Conservation (phyloP, 2,797 vertebrate genomes). For the Distichodus sexfasciatus region DNA sequence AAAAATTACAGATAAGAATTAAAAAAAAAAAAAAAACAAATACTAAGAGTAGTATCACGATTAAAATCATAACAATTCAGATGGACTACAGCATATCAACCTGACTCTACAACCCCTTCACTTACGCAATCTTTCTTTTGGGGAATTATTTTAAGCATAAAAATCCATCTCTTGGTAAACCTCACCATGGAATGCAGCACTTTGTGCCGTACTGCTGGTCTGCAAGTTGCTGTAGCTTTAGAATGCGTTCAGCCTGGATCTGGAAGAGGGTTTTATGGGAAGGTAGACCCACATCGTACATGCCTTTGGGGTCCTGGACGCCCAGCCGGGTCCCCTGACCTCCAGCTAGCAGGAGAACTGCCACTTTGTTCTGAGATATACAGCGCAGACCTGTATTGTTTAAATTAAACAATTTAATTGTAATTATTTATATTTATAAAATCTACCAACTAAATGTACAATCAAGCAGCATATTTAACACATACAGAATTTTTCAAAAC, state of each 20-base stretch:
- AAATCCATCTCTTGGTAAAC: too few relatives aligned
- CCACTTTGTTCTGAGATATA: constrained; percentile 84
- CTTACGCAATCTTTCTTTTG: constrained; percentile 1
- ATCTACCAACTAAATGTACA: too few relatives aligned
- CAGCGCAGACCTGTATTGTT: constrained; percentile 71
- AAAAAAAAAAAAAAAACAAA: too few relatives aligned
- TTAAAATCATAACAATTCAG: too few relatives aligned
- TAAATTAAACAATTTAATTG: too few relatives aligned
- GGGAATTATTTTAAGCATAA: too few relatives aligned
- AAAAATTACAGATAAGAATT: too few relatives aligned
- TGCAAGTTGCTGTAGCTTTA: constrained; percentile 85
- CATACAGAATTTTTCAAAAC: too few relatives aligned
- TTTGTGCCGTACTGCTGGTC: constrained; percentile 74
- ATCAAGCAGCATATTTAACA: too few relatives aligned
- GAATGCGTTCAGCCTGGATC: constrained; percentile 93
- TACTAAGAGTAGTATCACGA: too few relatives aligned
- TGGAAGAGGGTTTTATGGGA: constrained; percentile 97
- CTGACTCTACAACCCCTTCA: neutral
- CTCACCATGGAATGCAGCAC: constrained; percentile 92
- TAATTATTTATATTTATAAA: too few relatives aligned
- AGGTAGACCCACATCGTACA: constrained; percentile 92
- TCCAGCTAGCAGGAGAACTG: constrained; percentile 86
- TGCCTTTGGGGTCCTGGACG: constrained; percentile 93
- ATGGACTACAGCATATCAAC: too few relatives aligned
- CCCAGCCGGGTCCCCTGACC: constrained; percentile 95